A percentile compares a stretch with the other conserved stretches of the same genome.
Conservation (phyloP, 2,797 vertebrate genomes). For the Peromyscus attwateri region DNA sequence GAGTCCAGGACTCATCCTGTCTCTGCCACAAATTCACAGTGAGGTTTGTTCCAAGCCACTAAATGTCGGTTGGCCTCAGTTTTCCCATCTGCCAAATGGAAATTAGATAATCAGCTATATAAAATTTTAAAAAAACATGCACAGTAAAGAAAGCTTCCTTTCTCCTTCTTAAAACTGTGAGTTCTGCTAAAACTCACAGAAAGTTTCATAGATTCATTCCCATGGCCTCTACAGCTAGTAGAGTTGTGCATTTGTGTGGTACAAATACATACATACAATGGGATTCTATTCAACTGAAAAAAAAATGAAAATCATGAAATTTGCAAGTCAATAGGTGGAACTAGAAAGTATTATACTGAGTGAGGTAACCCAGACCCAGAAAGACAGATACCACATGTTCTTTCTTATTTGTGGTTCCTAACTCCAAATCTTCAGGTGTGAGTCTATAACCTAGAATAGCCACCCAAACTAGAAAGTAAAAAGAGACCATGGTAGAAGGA, state of each 20-base stretch:
- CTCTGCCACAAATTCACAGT: background rate
- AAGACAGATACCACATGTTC: background rate
- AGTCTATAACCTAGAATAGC: background rate
- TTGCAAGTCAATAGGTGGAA: background rate
- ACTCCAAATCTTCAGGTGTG: background rate
- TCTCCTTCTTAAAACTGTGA: background rate
- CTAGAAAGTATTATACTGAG: background rate
- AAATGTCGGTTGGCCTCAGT: background rate
- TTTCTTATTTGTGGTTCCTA: background rate
- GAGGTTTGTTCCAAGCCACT: background rate
- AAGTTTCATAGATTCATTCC: background rate
- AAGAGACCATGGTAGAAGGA: background rate
- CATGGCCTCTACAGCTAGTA: background rate
- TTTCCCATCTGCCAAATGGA: conserved; percentile 52
- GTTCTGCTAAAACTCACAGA: background rate
- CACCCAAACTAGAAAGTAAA: background rate
- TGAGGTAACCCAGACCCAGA: background rate
- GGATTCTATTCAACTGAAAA: background rate
- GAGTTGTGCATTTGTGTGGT: background rate
- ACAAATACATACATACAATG: too few species aligned
- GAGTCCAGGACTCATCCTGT: background rate
- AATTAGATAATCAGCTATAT: background rate
- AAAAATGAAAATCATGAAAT: background rate
- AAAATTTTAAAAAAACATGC: too few species aligned
- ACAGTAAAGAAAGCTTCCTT: background rate